Evolutionary conservation across 2,113 vertebrate species (phyloP), one percentile per base, ranked within the genome.

Genomic region (Muntiacus muntjak): DNA sequence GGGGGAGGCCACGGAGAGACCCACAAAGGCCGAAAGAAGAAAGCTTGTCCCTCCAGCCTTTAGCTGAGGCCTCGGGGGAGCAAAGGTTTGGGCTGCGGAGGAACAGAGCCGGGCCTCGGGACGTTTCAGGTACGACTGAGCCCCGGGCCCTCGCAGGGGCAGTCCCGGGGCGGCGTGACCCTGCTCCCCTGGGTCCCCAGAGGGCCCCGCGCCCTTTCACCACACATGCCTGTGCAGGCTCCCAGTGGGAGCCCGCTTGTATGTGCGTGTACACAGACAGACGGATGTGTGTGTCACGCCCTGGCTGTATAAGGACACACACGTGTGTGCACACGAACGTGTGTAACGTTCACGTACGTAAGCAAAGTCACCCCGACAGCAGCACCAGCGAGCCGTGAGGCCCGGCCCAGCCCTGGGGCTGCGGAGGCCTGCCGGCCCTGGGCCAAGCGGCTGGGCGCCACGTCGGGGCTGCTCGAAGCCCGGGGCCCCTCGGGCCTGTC

Each of bases 291-390:
- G 3, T 15, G 9, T 50, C 33, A 36, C 23, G 55, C 62, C 76
- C 91, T 1, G 26, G 28, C 13, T 0, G 0, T 11, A 8, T 6
- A n/a, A 33, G 33, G 25, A 43, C 2, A 11, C 5, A 76, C 71
- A 25, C 0, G 23, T 11, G 40, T 54, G 36, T 6, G 19, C 19
- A n/a, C 9, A 1, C 0, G 0, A 1, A 30, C 9, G 1, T 4
- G 1, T 4, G 19, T 2, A 50, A 13, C 47, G 47, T 50, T 50
- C 12, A 50, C 47, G 47, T 50, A 50, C 47, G 15, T 1, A 11
- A 67, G 57, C 67, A 79, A 19, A 11, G 62, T 3, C 28, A 12
- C 19, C 9, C 54, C 60, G 10, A 21, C 25, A 5, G 47, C 47
- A 54, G 47, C 2, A 12, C 5, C 26, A 83, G 43, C 11, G 3